Evolutionary conservation across 2,113 vertebrate species (phyloP), one percentile per base, ranked within the genome.

Genomic region (Rousettus leschenaultii): DNA sequence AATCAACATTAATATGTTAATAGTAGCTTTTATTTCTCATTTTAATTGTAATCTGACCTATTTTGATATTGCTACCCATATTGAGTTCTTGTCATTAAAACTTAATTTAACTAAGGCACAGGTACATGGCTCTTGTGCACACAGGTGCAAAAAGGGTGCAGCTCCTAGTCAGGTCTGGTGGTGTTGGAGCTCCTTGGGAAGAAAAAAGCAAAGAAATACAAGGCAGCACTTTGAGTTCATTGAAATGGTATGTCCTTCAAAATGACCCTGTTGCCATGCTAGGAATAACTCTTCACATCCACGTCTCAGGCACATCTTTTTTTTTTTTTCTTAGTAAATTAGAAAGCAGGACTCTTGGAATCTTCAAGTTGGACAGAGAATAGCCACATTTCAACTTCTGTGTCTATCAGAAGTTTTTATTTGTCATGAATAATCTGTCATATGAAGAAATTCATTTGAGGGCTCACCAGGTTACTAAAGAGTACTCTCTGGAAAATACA

Each of bases 401-500:
- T 66, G 85, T 40, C 26, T 90, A 14, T 68, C 88, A 89, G 59
- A 77, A 97, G 26, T 96, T 96, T 79, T 97, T 71, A 33, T 97
- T 85, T 98, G 99, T 98, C 96, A 99, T 99, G 99, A 99, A 98
- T 48, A 99, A 99, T 65, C 98, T 99, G 94, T 98, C 99, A 0
- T 96, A 98, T 97, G 99, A 99, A 96, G 99, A 99, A 94, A 99
- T 99, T 73, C 98, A 99, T 59, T 78, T 98, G 74, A 98, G 97
- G 95, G 99, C 99, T 97, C 98, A 99, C 98, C 99, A 99, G 96
- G 98, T 99, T 98, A 99, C 99, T 0, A 99, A 99, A 98, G 99
- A 99, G 99, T 99, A n/a, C n/a, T 43, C 99, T 71, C 98, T 99
- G 98, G 99, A 99, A 98, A 99, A 99, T 98, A 99, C 99, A 79